A percentile compares a stretch with the other conserved stretches of the same genome.
Conservation (phyloP, 2,113 vertebrate species). For the Leptodactylus fuscus region DNA sequence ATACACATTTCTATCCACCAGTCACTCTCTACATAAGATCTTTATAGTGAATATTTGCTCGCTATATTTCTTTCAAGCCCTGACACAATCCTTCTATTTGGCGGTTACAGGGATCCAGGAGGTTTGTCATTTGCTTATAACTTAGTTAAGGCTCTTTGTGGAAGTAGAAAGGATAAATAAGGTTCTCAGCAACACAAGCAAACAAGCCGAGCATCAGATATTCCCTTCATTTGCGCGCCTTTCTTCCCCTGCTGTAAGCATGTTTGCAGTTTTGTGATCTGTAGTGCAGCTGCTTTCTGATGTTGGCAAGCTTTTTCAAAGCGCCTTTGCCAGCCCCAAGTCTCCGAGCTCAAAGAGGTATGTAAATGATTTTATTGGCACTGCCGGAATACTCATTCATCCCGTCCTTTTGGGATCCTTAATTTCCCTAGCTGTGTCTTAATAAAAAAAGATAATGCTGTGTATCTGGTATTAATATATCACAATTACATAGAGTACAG, state of each 20-base stretch:
- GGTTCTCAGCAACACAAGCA: slow-evolving; percentile 22
- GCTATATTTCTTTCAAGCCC: background rate
- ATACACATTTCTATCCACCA: no score
- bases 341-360: slow-evolving; percentile 54
- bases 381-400: slow-evolving; percentile 31
- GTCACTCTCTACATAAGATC: no score
- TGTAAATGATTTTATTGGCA: slow-evolving; percentile 56
- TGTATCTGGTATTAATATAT: slow-evolving; percentile 8
- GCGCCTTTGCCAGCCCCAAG: slow-evolving; percentile 51
- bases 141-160: slow-evolving; percentile 20
- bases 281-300: slow-evolving; percentile 51
- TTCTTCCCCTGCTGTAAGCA: slow-evolving; percentile 32
- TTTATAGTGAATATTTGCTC: no score
- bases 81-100: background rate
- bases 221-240: slow-evolving; percentile 24
- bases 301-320: slow-evolving; percentile 53
- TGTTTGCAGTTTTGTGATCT: slow-evolving; percentile 48
- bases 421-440: slow-evolving; percentile 18
- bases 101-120: background rate
- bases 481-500: background rate
- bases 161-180: slow-evolving; percentile 25
- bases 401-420: slow-evolving; percentile 24
- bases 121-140: background rate
- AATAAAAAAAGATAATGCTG: slow-evolving; percentile 27
- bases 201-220: slow-evolving; percentile 33